Evolutionary conservation across 1,140 invertebrate species (phyloP).

Genomic region (Drosophila oshimai): DNA sequence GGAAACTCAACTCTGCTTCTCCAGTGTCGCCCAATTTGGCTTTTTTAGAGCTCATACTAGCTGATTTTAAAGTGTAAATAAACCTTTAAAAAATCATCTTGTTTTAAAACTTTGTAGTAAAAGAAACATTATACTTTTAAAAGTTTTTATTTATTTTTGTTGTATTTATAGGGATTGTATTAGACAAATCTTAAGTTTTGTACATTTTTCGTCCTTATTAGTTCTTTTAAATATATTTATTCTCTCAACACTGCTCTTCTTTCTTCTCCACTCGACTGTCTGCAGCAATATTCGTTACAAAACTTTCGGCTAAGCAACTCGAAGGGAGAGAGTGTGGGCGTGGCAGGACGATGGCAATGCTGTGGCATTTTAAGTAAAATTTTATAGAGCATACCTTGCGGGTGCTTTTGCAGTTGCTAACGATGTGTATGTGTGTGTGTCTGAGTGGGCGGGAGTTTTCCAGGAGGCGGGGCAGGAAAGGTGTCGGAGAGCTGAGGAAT

Average conservation of each 20-base stretch:
- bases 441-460: neutral
- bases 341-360: slow-evolving; percentile 48
- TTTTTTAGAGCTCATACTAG: neutral
- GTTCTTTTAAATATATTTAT: too few species aligned
- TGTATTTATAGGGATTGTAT: too few species aligned
- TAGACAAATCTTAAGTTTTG: too few species aligned
- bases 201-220: too few species aligned
- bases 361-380: slow-evolving; percentile 77
- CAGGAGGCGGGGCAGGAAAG: neutral
- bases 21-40: neutral
- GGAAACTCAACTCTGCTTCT: slow-evolving; percentile 26
- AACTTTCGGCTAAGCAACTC: slow-evolving; percentile 46
- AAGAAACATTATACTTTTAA: too few species aligned
- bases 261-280: slow-evolving; percentile 27
- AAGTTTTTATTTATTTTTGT: too few species aligned
- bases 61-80: neutral
- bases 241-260: neutral
- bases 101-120: too few species aligned
- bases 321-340: slow-evolving; percentile 46
- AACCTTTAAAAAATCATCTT: too few species aligned
- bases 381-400: slow-evolving; percentile 72
- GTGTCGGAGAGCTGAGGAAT: slow-evolving; percentile 41
- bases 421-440: slow-evolving; percentile 3
- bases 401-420: slow-evolving; percentile 33
- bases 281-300: slow-evolving; percentile 54